Conservation (phyloP, 2,113 vertebrate genomes). For the Protobothrops flavoviridis region DNA sequence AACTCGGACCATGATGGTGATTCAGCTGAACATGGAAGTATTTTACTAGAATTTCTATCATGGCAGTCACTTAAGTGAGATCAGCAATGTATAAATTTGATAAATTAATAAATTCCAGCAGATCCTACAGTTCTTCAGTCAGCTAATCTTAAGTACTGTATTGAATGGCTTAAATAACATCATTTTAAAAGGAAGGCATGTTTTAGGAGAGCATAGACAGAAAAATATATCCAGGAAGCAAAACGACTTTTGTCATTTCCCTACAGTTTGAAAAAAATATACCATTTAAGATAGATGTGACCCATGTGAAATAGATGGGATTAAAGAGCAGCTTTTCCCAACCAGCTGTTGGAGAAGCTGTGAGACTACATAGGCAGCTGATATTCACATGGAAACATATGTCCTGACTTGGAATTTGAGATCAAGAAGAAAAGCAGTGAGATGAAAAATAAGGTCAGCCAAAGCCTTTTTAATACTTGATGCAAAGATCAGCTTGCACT, state of each 20-base stretch:
- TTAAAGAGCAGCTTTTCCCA: background rate
- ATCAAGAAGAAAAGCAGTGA: background rate
- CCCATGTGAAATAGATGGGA: background rate
- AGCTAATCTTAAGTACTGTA: background rate
- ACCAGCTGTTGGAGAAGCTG: background rate
- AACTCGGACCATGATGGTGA: too few relatives aligned
- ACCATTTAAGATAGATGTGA: background rate
- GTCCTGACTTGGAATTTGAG: background rate
- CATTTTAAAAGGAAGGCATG: background rate
- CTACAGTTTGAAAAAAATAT: background rate
- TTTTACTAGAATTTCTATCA: background rate
- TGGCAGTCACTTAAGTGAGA: background rate
- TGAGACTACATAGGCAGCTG: background rate
- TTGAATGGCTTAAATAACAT: background rate
- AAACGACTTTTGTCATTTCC: background rate
- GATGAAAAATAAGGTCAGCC: background rate
- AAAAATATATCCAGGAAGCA: background rate
- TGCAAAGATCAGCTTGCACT: background rate
- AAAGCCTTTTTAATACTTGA: background rate
- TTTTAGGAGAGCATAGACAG: background rate
- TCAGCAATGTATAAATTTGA: background rate
- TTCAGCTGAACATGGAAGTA: background rate
- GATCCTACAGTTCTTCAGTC: background rate
- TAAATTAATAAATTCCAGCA: background rate
- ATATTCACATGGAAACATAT: background rate